Evolutionary conservation across 1,140 invertebrate species (phyloP).

Genomic region (Sminthurides bifidus): DNA sequence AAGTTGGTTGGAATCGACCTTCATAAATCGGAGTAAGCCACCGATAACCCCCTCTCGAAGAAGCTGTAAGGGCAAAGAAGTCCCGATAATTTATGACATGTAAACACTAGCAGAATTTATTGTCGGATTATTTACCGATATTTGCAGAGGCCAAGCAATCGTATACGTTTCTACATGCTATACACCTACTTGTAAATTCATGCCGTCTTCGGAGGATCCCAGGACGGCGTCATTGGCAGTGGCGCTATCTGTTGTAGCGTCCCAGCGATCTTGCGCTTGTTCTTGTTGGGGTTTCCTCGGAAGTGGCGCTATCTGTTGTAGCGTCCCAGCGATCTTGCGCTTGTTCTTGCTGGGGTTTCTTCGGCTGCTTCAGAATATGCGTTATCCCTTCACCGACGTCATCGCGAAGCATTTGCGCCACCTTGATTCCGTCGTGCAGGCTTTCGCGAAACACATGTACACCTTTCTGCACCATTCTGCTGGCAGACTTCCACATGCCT

Average conservation of each 20-base stretch:
- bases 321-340: not conserved
- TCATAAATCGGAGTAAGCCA: constrained; percentile 58
- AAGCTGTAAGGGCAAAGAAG: too few relatives aligned
- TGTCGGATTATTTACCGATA: too few relatives aligned
- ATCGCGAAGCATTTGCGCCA: constrained; percentile 27
- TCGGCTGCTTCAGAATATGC: not conserved
- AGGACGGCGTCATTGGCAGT: too few relatives aligned
- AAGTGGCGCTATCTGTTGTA: too few relatives aligned
- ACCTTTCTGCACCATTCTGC: constrained; percentile 19
- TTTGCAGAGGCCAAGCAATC: too few relatives aligned
- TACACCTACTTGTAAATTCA: too few relatives aligned
- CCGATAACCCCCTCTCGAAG: constrained; percentile 42
- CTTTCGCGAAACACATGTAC: constrained; percentile 20
- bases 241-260: not conserved
- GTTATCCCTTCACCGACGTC: constrained; percentile 23
- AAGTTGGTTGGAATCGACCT: constrained; percentile 57
- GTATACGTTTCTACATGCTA: too few relatives aligned
- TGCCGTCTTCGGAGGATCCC: too few relatives aligned
- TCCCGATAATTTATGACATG: too few relatives aligned
- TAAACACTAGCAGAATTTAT: too few relatives aligned
- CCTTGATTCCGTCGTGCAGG: constrained; percentile 28
- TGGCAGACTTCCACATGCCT: constrained; percentile 21
- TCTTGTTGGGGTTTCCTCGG: too few relatives aligned
- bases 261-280: not conserved
- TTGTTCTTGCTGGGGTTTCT: not conserved